A percentile compares a stretch with the other conserved stretches of the same genome.
These are phyloP conservation scores for Torymus auratus DNA, from an alignment of 2,888 invertebrate genomes.

Conservation along the genomic window DNA sequence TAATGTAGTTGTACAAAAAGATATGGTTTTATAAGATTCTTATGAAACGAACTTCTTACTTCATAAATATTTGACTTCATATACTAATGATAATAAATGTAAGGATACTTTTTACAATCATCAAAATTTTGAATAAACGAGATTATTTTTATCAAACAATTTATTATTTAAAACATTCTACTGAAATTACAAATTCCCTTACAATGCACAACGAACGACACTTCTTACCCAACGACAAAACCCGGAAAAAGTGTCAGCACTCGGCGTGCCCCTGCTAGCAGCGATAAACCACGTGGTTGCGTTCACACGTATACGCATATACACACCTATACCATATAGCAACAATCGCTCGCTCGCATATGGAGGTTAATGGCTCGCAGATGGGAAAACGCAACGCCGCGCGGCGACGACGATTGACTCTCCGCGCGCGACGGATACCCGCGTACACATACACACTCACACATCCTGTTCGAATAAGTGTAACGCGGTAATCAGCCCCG, in stretches of 20 bases:
- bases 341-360: constrained; percentile 47
- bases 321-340: background rate
- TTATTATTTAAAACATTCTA: too few species aligned
- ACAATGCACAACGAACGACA: too few species aligned
- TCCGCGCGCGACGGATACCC: background rate
- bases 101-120: background rate
- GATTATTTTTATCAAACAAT: too few species aligned
- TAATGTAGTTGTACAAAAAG: too few species aligned
- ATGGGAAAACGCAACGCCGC: constrained; percentile 48
- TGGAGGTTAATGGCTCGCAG: constrained; percentile 62
- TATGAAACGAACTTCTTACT: too few species aligned
- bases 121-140: too few species aligned
- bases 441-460: background rate
- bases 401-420: background rate
- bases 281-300: constrained; percentile 12
- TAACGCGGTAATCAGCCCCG: constrained; percentile 32
- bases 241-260: constrained; percentile 2
- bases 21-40: too few species aligned
- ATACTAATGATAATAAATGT: too few species aligned
- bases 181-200: too few species aligned
- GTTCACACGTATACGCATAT: background rate
- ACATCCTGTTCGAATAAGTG: constrained; percentile 30
- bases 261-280: too few species aligned
- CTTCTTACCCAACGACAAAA: constrained; percentile 34
- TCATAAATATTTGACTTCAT: too few species aligned